Base-by-base conservation (phyloP, 2,888 invertebrate species). In the Agapostemon virescens region DNA sequence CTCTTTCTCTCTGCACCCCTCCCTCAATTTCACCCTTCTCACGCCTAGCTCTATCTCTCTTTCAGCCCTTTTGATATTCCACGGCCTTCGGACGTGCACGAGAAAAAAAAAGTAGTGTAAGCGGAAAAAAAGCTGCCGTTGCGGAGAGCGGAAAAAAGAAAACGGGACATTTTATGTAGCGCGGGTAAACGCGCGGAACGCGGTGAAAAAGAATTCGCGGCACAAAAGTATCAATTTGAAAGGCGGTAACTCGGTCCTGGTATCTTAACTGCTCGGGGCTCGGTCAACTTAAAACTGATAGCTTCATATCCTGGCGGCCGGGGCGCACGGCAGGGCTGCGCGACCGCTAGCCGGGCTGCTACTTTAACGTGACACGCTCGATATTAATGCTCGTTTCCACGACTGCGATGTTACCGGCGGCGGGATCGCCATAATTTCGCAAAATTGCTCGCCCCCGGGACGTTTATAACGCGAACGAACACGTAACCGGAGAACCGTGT, bases 311-410 rank as follows among this genome's bases (percentile, higher is more conserved):
- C 40, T 13, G 71, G 67, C 4, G n/a, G 23, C 26, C 26, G 61
- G 61, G 45, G 17, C 23, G 45, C 66, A 45, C 49, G 49, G 61
- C 13, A 40, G 33, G 66, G 36, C 42, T 17, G 17, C 70, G 71
- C 66, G 70, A 58, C 26, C 49, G 70, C 71, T n/a, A 23, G 26
- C 23, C 38, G 15, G 33, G 23, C 23, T n/a, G 64, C 64, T 45
- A 61, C 82, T 83, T 85, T 85, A 85, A 85, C 82, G 79, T 55
- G 42, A 61, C 74, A 38, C 84, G 86, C 83, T 83, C 79, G 85
- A 86, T 85, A 85, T 86, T 84, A 84, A 84, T 66, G 80, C 64
- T 36, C 79, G 76, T 85, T 85, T 86, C 84, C 86, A 78, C 84
- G 77, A 84, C 70, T 74, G 79, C 76, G 74, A 69, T 40, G 70